A percentile compares a stretch with the other conserved stretches of the same genome.
Conservation (phyloP, 2,113 vertebrate genomes). For the Syrmaticus mikado region DNA sequence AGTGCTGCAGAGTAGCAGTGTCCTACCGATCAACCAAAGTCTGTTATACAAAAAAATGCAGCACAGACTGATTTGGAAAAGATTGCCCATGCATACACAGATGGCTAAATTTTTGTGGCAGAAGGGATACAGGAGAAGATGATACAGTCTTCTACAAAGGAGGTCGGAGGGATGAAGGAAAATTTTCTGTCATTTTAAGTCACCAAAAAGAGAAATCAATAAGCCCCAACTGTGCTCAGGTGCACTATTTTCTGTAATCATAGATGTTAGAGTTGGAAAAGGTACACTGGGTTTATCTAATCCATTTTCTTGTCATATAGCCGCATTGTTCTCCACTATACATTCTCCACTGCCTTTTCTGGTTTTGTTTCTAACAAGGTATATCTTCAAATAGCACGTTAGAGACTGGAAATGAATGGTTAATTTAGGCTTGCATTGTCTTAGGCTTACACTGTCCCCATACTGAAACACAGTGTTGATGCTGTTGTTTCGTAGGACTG, state of each 20-base stretch:
- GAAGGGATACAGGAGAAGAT: background rate
- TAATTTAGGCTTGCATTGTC: background rate
- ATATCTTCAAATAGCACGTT: background rate
- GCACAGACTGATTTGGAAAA: background rate
- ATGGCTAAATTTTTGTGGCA: background rate
- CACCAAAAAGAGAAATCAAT: background rate
- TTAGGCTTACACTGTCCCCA: background rate
- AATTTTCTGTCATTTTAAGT: background rate
- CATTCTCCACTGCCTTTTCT: background rate
- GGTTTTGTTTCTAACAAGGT: background rate
- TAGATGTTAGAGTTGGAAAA: background rate
- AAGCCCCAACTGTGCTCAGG: background rate
- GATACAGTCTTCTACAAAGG: background rate
- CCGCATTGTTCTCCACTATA: background rate
- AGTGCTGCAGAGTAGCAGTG: background rate
- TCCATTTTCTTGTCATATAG: background rate
- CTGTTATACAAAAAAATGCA: background rate
- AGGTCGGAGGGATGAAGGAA: background rate
- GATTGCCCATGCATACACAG: background rate
- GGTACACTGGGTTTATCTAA: background rate
- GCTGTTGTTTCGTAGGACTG: background rate
- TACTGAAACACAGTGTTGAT: background rate
- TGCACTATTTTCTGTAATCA: background rate
- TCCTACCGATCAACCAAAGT: background rate
- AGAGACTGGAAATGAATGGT: background rate